Evolutionary conservation across 2,888 invertebrate genomes (phyloP).

Genomic region (Ctenicera cuprea): DNA sequence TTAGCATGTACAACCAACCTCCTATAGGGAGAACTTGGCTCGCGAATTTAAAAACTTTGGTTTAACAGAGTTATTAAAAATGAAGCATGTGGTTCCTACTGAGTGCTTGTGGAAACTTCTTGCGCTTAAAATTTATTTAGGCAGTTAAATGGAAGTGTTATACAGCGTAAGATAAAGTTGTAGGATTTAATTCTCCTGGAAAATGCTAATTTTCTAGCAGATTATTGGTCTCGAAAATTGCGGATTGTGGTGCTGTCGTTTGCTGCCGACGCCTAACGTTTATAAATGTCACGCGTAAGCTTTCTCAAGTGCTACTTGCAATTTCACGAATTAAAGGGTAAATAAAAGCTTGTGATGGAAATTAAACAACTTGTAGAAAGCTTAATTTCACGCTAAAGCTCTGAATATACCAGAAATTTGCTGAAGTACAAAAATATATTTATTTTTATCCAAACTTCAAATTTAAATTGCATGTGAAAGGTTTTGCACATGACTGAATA

Average conservation of each 20-base stretch:
- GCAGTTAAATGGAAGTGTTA: slow-evolving; percentile 6
- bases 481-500: too few species aligned
- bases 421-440: neutral
- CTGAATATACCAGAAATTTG: too few species aligned
- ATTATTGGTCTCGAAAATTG: slow-evolving; percentile 32
- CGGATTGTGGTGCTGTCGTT: slow-evolving; percentile 35
- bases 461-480: too few species aligned
- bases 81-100: slow-evolving; percentile 42
- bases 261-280: slow-evolving; percentile 12
- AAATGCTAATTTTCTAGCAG: slow-evolving; percentile 26
- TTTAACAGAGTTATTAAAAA: slow-evolving; percentile 46
- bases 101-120: slow-evolving; percentile 27
- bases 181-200: slow-evolving; percentile 22
- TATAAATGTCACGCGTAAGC: slow-evolving; percentile 31
- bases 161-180: slow-evolving; percentile 16
- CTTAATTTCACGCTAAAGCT: neutral
- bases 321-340: slow-evolving; percentile 29
- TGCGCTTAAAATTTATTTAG: slow-evolving; percentile 26
- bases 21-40: slow-evolving; percentile 32
- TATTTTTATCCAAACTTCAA: too few species aligned
- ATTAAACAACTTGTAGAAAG: slow-evolving; percentile 3
- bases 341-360: slow-evolving; percentile 27
- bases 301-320: slow-evolving; percentile 16
- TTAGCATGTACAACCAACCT: slow-evolving; percentile 24
- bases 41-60: slow-evolving; percentile 42